Base-by-base conservation (phyloP, 2,888 invertebrate genomes). In the Patella ulyssiponensis region DNA sequence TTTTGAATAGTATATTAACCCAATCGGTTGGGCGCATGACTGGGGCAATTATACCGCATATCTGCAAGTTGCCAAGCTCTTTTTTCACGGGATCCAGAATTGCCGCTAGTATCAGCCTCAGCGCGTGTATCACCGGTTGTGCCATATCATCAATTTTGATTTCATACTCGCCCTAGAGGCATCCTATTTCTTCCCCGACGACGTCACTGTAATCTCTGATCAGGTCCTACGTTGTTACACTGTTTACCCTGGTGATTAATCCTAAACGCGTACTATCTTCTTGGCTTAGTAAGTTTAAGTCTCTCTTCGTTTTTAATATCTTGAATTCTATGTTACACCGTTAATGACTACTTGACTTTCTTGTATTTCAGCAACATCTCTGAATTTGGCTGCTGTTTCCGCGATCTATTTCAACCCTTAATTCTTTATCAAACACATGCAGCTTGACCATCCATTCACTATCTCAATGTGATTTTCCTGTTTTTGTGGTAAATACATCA, bases 101-200 rank as follows among this genome's bases (percentile, higher is more conserved):
- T 0, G 7, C 44, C 7, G 44, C 44, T 44, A 7, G 44, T 44
- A 7, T 71, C 9, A 74, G 70, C 69, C 79, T 75, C 20, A 79
- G 79, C 23, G 79, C 70, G 69, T 81, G 79, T 53, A 81, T 71
- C 1, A 79, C 79, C 20, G 76, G 81, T 73, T 44, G 17, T 15
- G 71, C 73, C 1, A 23, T 44, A 15, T 52, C n/a, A 58, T 77
- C 76, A n/a, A 81, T 70, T 72, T 77, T 79, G 11, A 81, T 77
- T 33, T 81, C 74, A 15, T 79, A 79, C 71, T 75, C 79, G 14
- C 79, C 77, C n/a, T 79, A 77, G 5, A 81, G 33, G 23, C 77
- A 79, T 27, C 77, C 79, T 44, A 79, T 77, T 27, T 79, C 74
- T 27, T 81, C 64, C 12, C 74, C 74, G 2, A 81, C 17, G 15